Evolutionary conservation across 2,113 vertebrate species (phyloP), one percentile per base, ranked within the genome.

Genomic region (Epinephelus fuscoguttatus): DNA sequence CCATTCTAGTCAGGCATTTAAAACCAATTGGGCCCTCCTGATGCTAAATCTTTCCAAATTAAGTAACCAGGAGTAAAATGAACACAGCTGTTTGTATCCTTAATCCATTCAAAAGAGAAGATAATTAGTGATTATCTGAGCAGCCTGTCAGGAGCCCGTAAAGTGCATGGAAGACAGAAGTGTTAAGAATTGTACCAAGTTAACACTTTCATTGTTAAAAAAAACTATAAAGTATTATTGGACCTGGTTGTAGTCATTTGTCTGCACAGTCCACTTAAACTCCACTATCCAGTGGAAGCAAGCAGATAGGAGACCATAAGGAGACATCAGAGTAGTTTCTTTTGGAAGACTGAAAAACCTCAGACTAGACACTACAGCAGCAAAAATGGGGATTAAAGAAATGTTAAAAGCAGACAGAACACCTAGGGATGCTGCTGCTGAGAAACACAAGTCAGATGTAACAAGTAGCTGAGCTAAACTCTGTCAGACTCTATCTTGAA

Each of bases 311-410:
- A 30, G 64, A 19, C 15, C 2, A 27, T 5, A 13, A 27, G 42
- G 23, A 27, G 45, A 50, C 2, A 0, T 68, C 19, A 42, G 3
- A 12, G 42, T 82, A 82, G 60, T 63, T 55, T 53, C 47, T 25
- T 60, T 61, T 27, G 56, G 4, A 42, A 55, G 15, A 6, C 25
- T 40, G 6, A 63, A 53, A 55, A 64, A 42, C 47, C 30, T 21
- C 12, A 2, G 17, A 64, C 18, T 25, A 47, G 23, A n/a, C 12
- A 6, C 63, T 8, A 9, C 12, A 25, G 17, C 2, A 63, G 17
- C 27, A 64, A 71, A 45, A 42, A 70, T 2, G 14, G 9, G 25
- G 45, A 79, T 70, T 7, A 53, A 61, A 60, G 45, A 61, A 68
- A 0, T 49, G 30, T 45, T 68, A 37, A 72, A 62, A 76, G 45